A percentile compares a stretch with the other conserved stretches of the same genome.
Conservation (phyloP, 2,888 invertebrate species). For the Hyposoter didymator region DNA sequence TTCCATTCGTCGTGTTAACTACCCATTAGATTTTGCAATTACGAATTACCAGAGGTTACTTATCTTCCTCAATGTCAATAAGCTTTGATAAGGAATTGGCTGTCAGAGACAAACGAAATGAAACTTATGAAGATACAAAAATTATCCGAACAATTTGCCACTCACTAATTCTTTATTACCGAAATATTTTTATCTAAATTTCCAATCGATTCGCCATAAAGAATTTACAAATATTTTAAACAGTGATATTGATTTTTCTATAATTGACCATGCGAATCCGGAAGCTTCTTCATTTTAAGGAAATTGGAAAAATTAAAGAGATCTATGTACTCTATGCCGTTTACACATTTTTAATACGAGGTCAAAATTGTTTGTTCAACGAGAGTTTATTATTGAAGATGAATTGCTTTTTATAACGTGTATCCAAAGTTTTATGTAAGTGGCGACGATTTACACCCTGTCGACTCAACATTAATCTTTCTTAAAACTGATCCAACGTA, state of each 20-base stretch:
- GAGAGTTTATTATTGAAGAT: neutral
- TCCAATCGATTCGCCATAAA: no score
- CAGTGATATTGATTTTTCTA: no score
- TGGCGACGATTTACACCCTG: slow-evolving; percentile 1
- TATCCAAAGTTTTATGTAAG: neutral
- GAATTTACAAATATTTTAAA: no score
- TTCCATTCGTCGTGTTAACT: slow-evolving; percentile 42
- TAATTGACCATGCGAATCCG: no score
- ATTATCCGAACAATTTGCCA: neutral
- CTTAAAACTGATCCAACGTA: slow-evolving; percentile 6
- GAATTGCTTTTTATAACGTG: slow-evolving; percentile 9
- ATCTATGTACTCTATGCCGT: no score
- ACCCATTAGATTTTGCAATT: slow-evolving; percentile 32
- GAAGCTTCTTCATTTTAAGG: no score
- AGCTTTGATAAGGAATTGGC: slow-evolving; percentile 3
- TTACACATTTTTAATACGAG: neutral
- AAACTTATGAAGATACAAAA: neutral
- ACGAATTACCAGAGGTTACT: slow-evolving; percentile 3
- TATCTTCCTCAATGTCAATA: neutral
- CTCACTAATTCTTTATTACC: no score
- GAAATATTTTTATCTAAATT: no score
- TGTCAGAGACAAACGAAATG: neutral
- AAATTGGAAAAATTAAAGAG: no score
- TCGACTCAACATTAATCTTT: slow-evolving; percentile 17
- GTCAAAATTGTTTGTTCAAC: neutral